Base-by-base conservation (phyloP, 2,113 vertebrate genomes). In the Cacatua alba region DNA sequence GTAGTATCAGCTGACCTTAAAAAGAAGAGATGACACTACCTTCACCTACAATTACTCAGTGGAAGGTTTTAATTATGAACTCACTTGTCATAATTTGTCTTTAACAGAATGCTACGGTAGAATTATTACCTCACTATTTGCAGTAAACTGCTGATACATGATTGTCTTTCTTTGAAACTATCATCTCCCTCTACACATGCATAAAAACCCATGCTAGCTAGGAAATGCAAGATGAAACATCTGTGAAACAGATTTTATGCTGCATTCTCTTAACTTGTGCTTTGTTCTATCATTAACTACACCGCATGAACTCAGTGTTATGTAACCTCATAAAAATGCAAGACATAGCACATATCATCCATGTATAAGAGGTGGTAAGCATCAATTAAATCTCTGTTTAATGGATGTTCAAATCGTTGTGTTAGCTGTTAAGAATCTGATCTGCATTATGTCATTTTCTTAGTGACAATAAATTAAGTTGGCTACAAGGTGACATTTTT, bases 281-380 rank as follows among this genome's bases (percentile, higher is more conserved):
- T 91, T 94, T 86, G 35, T 87, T 82, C 69, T 82, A 62, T 20
- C 29, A 72, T 75, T 94, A 62, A 75, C 31, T 64, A 62, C 41
- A 86, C 35, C 52, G 46, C 80, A 52, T 44, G 60, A 92, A 62
- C 57, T n/a, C 13, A 3, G 43, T 79, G 65, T 88, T 91, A 62
- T 83, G 48, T 65, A 94, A 95, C 20, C 60, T 93, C 86, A 59
- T 93, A 92, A 91, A 95, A 88, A 84, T 79, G n/a, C 72, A 94
- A 93, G 59, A 79, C 86, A 86, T 84, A 92, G 49, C 39, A 57
- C 80, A 57, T 52, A 70, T 75, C 15, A 9, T 19, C 39, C 69
- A 57, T 65, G 55, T 48, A 51, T 65, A 88, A 67, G 49, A 62
- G 33, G 59, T 63, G 44, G 80, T 71, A 91, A 93, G 69, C 69